Percentiles rank a stretch among this genome's conserved stretches.
These are phyloP conservation scores for Phyllostomus hastatus DNA, from an alignment of 2,113 vertebrate genomes.

Conservation along the genomic window DNA sequence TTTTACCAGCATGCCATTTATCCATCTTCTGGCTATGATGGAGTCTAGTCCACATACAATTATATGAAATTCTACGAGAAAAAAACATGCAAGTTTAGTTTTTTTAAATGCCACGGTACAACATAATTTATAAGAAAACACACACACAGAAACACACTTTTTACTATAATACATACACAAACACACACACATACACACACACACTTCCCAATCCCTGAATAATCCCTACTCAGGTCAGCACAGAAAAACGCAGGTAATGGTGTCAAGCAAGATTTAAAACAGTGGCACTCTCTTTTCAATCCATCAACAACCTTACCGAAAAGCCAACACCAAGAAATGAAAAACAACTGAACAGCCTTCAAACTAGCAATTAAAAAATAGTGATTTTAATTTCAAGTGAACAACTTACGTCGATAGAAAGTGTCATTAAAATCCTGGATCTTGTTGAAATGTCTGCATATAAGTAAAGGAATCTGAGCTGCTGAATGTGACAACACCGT, in stretches of 20 bases:
- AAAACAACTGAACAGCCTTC: not conserved
- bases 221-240: conserved; percentile 7
- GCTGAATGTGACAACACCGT: not conserved
- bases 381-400: not conserved
- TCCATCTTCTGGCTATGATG: conserved; percentile 95
- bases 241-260: not conserved
- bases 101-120: not conserved
- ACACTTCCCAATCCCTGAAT: not conserved
- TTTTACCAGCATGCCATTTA: conserved; percentile 97
- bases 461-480: conserved; percentile 78
- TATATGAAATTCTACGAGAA: conserved; percentile 91
- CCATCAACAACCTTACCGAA: not conserved
- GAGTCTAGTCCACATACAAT: conserved; percentile 98
- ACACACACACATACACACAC: not conserved
- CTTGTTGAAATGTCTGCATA: conserved; percentile 93
- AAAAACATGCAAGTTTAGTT: not conserved
- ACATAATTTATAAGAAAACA: not conserved
- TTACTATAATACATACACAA: not conserved
- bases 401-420: conserved; percentile 93
- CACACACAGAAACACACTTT: not conserved
- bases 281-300: not conserved
- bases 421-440: conserved; percentile 96
- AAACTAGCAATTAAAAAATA: not conserved
- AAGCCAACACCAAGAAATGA: not conserved
- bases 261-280: not conserved